Evolutionary conservation across 30 jellyfish, hydroid and myxozoan species (phyloP).

Genomic region (Cassiopea xamachana): DNA sequence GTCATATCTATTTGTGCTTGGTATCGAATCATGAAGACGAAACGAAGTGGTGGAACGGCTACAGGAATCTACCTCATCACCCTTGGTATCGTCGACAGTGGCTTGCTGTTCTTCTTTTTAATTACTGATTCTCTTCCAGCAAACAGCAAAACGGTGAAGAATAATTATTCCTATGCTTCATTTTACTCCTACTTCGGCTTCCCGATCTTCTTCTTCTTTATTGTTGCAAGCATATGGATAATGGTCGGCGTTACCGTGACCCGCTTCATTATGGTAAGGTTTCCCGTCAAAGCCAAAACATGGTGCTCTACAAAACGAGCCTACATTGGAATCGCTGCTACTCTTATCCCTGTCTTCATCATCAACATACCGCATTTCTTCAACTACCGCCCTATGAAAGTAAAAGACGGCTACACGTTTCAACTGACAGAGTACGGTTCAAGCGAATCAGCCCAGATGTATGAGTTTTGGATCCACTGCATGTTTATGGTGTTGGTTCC

Average conservation of each 20-base stretch:
- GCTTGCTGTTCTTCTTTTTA: slow-evolving; percentile 82
- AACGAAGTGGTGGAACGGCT: slow-evolving; percentile 66
- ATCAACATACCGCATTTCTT: slow-evolving; percentile 87
- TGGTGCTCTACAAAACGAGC: slow-evolving; percentile 84
- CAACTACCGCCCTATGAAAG: slow-evolving; percentile 72
- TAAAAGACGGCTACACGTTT: slow-evolving; percentile 60
- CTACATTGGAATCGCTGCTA: slow-evolving; percentile 69
- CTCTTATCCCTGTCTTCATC: slow-evolving; percentile 54
- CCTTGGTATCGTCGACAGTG: slow-evolving; percentile 87
- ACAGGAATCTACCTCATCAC: slow-evolving; percentile 77
- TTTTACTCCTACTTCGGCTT: slow-evolving; percentile 76
- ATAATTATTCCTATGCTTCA: slow-evolving; percentile 71
- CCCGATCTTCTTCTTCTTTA: slow-evolving; percentile 82
- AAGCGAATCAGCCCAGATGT: slow-evolving; percentile 78
- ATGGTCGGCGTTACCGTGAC: slow-evolving; percentile 85
- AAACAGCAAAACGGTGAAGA: slow-evolving; percentile 50
- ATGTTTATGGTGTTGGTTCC: slow-evolving; percentile 84
- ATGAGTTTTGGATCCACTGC: slow-evolving; percentile 94
- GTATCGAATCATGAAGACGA: slow-evolving; percentile 69
- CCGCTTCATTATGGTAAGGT: slow-evolving; percentile 82
- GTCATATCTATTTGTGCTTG: slow-evolving; percentile 73
- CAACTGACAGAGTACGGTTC: slow-evolving; percentile 71
- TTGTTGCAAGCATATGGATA: slow-evolving; percentile 88
- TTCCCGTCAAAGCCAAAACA: slow-evolving; percentile 77
- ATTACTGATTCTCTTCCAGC: slow-evolving; percentile 72